Conservation (phyloP, 2,888 invertebrate genomes). For the Heteromurus nitidus region DNA sequence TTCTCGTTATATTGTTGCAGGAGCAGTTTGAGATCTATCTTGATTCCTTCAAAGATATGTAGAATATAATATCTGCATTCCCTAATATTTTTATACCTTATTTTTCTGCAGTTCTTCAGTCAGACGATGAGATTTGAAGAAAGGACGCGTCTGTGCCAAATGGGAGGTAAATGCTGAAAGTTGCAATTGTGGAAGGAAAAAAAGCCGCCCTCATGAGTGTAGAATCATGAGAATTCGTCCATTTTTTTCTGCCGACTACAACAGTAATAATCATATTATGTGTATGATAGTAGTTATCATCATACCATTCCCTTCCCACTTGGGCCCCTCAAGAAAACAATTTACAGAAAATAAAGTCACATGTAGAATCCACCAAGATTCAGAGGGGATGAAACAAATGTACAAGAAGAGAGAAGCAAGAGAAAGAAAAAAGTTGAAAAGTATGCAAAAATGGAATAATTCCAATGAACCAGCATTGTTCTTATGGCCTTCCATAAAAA, state of each 20-base stretch:
- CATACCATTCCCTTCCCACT: neutral
- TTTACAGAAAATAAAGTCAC: slow-evolving; percentile 12
- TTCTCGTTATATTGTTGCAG: too few relatives aligned
- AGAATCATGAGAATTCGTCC: neutral
- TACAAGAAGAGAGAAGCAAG: slow-evolving; percentile 9
- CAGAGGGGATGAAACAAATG: too few relatives aligned
- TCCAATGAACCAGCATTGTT: slow-evolving; percentile 21
- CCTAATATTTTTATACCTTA: neutral
- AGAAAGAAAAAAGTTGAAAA: neutral
- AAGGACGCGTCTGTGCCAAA: neutral
- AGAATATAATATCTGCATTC: slow-evolving; percentile 22
- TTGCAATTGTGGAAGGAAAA: neutral
- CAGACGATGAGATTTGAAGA: neutral
- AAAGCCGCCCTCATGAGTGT: neutral
- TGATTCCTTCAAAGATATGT: neutral
- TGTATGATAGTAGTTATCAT: neutral
- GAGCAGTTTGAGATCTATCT: too few relatives aligned
- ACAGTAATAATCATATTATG: slow-evolving; percentile 6
- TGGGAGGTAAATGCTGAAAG: slow-evolving; percentile 7
- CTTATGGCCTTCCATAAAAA: slow-evolving; percentile 38
- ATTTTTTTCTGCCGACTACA: neutral
- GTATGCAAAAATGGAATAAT: slow-evolving; percentile 21
- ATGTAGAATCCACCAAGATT: neutral
- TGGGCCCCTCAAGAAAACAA: neutral
- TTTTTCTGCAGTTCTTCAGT: neutral